Evolutionary conservation across 2,113 vertebrate species (phyloP).

Genomic region (Turdus rufiventris): DNA sequence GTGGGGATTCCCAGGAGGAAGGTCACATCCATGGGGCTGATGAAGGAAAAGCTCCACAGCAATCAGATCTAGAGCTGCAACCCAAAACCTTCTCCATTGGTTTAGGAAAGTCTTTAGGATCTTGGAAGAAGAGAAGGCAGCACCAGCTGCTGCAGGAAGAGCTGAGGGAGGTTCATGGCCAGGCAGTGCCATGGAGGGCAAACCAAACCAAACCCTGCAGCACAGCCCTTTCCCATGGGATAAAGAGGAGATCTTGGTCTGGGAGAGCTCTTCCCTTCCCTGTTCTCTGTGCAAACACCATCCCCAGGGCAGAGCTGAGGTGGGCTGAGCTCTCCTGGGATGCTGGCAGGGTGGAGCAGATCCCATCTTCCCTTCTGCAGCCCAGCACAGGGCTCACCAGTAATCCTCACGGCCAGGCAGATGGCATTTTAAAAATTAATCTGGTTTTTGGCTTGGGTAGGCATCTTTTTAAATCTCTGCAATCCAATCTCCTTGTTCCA

Average conservation of each 20-base stretch:
- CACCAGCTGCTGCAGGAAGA: not conserved
- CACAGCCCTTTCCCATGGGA: not conserved
- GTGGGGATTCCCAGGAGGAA: not conserved
- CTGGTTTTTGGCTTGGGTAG: not conserved
- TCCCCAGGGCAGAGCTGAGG: not conserved
- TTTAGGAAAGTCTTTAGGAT: not conserved
- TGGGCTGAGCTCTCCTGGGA: not conserved
- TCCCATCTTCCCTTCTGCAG: not conserved
- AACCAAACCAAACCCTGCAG: not conserved
- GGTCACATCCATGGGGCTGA: not conserved
- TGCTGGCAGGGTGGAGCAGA: not conserved
- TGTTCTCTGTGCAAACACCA: accelerated
- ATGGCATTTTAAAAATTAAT: constrained; percentile 7
- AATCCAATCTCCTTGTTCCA: not conserved
- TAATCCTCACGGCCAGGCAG: not conserved
- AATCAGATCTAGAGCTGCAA: not conserved
- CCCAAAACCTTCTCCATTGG: not conserved
- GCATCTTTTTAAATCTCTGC: not conserved
- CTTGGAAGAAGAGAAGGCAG: not conserved
- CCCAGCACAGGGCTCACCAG: not conserved
- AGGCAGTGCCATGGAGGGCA: not conserved
- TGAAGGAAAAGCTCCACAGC: not conserved
- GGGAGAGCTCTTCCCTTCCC: not conserved
- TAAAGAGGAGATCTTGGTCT: not conserved
- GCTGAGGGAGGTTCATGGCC: accelerated